Conservation (phyloP, 2,888 invertebrate species). For the Panopea generosa region DNA sequence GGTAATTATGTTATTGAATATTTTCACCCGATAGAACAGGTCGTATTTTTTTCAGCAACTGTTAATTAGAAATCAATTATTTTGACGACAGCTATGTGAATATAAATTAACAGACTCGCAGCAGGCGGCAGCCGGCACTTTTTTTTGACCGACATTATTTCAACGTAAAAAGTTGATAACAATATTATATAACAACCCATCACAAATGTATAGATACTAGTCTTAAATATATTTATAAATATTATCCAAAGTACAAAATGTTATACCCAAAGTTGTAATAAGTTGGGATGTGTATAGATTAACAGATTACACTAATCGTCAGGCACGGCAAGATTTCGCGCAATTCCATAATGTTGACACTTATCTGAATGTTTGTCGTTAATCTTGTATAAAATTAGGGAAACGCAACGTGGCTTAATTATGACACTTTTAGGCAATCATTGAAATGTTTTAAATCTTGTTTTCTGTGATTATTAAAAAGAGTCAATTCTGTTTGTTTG, state of each 20-base stretch:
- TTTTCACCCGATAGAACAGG: neutral
- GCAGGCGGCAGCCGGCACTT: no score
- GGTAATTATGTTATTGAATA: no score
- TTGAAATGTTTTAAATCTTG: conserved; percentile 17
- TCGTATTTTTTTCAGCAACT: conserved; percentile 11
- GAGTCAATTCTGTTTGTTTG: no score
- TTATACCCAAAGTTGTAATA: conserved; percentile 26
- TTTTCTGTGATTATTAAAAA: no score
- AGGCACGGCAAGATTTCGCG: conserved; percentile 27
- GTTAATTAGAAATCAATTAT: conserved; percentile 39
- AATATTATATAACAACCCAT: conserved; percentile 22
- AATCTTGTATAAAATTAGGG: conserved; percentile 32
- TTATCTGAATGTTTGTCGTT: conserved; percentile 49
- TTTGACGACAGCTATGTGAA: conserved; percentile 14
- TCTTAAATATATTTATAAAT: conserved; percentile 13
- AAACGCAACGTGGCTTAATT: conserved; percentile 41
- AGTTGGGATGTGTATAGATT: conserved; percentile 32
- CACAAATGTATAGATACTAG: conserved; percentile 24
- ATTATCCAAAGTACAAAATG: no score
- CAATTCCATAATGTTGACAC: conserved; percentile 36
- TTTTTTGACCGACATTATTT: no score
- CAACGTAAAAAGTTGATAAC: no score
- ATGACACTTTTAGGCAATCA: conserved; percentile 58
- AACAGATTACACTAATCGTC: conserved; percentile 45
- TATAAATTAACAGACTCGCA: conserved; percentile 15